A percentile compares a stretch with the other conserved stretches of the same genome.
These are phyloP conservation scores for Cylindroiulus punctatus DNA, from an alignment of 2,888 invertebrate genomes.

Conservation along the genomic window DNA sequence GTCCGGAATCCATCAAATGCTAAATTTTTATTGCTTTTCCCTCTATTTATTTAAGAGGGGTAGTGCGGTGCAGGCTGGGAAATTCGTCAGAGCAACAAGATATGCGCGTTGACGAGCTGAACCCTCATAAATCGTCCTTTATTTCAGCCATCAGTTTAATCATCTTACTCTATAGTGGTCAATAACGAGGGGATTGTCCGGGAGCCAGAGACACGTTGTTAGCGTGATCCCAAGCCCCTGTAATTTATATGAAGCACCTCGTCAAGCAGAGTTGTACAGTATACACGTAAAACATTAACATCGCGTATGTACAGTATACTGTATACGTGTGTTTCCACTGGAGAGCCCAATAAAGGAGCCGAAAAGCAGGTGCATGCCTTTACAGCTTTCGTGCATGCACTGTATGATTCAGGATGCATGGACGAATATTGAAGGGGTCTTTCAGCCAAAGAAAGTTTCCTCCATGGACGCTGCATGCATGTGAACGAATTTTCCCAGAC, in stretches of 20 bases:
- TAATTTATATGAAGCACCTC: not conserved
- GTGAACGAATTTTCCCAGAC: too few relatives aligned
- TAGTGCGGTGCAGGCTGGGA: not conserved
- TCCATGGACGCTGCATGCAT: too few relatives aligned
- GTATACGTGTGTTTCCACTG: too few relatives aligned
- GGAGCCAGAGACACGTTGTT: not conserved
- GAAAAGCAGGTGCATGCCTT: too few relatives aligned
- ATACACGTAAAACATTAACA: too few relatives aligned
- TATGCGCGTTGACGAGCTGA: constrained; percentile 3
- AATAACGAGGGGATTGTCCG: constrained; percentile 9
- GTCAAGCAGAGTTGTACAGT: too few relatives aligned
- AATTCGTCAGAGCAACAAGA: not conserved
- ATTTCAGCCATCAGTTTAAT: constrained; percentile 20
- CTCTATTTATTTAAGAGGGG: not conserved
- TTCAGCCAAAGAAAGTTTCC: too few relatives aligned
- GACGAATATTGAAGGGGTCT: too few relatives aligned
- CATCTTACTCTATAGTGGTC: not conserved
- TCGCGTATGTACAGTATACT: too few relatives aligned
- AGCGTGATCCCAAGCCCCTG: not conserved
- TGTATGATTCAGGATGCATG: too few relatives aligned
- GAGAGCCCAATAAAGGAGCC: too few relatives aligned
- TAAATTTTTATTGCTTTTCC: not conserved
- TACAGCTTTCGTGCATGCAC: too few relatives aligned
- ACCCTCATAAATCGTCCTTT: constrained; percentile 25
- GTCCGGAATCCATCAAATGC: not conserved